Base-by-base conservation (phyloP, 2,888 invertebrate genomes). In the Machimus atricapillus region DNA sequence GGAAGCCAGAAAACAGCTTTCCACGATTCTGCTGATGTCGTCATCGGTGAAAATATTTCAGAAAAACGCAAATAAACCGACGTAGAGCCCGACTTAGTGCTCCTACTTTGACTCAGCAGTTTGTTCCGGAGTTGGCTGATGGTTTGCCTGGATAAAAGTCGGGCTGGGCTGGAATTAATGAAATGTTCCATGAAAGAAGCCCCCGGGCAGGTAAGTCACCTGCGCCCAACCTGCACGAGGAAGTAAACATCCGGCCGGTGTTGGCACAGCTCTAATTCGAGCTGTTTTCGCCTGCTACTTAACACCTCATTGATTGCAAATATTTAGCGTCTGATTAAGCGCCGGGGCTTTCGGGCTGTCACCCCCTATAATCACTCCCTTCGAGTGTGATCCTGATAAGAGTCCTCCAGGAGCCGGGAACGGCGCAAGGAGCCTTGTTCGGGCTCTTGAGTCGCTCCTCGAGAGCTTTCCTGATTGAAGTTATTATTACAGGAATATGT, bases 241-340 rank as follows among this genome's bases (percentile, higher is more conserved):
- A 16, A 16, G 34, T 27, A 76, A 76, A 34, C 76, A 76, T 76
- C 37, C 14, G 76, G 2, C 2, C 9, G 16, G n/a, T 76, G 76
- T 40, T 77, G 46, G 79, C 27, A 52, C 2, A 40, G 27, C 14
- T 16, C 40, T 52, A 52, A 56, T 34, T 56, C 31, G 52, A 79
- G 31, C 19, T n/a, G 34, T 27, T 52, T 58, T 52, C 16, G 19
- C 83, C 27, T 37, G 37, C n/a, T 73, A 83, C 37, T 73, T 74
- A 85, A 31, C 74, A 85, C 46, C 73, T 74, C 46, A 73, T 85
- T 74, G 74, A 85, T 85, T 85, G 85, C 27, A 85, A 85, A 85
- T 85, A 85, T 85, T 85, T 74, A 40, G 85, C 73, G 73, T 85
- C 85, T 74, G 85, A 85, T 74, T 73, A 85, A 73, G 73, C 43